Conservation (phyloP, 2,113 vertebrate species). For the Cyprinodon variegatus region DNA sequence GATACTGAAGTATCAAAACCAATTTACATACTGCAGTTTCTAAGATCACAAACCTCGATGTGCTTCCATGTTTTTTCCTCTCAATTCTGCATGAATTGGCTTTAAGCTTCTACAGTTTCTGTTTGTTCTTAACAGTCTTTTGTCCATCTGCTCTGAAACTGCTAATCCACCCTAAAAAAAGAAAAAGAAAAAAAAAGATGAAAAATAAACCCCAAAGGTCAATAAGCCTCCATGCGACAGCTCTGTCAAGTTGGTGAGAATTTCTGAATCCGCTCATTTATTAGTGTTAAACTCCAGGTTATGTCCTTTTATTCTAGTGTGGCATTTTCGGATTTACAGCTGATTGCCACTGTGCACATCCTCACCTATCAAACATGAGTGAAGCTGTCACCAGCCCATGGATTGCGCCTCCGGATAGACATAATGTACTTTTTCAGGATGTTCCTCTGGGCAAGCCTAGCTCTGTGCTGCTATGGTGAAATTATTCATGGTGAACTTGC, state of each 20-base stretch:
- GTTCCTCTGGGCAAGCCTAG: slow-evolving; percentile 45
- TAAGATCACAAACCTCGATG: too few species aligned
- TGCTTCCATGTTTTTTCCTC: neutral
- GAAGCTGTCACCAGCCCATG: slow-evolving; percentile 51
- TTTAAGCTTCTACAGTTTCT: neutral
- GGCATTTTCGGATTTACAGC: slow-evolving; percentile 34
- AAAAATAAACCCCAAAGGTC: neutral
- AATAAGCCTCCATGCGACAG: neutral
- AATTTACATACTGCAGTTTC: neutral
- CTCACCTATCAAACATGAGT: slow-evolving; percentile 46
- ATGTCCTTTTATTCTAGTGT: slow-evolving; percentile 24
- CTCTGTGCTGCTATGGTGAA: slow-evolving; percentile 48
- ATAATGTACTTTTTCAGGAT: slow-evolving; percentile 55
- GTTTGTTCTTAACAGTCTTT: neutral
- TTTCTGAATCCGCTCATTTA: slow-evolving; percentile 26
- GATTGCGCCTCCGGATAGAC: slow-evolving; percentile 37
- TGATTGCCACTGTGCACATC: slow-evolving; percentile 53
- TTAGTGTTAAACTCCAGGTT: slow-evolving; percentile 33
- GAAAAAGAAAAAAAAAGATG: neutral
- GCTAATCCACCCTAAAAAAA: neutral
- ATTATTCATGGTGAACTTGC: slow-evolving; percentile 67
- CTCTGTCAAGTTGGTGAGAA: slow-evolving; percentile 1
- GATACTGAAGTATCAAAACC: neutral
- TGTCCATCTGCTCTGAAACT: neutral
- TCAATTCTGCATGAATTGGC: neutral